Conservation (phyloP, 2,888 invertebrate genomes). For the Cephus spinipes region DNA sequence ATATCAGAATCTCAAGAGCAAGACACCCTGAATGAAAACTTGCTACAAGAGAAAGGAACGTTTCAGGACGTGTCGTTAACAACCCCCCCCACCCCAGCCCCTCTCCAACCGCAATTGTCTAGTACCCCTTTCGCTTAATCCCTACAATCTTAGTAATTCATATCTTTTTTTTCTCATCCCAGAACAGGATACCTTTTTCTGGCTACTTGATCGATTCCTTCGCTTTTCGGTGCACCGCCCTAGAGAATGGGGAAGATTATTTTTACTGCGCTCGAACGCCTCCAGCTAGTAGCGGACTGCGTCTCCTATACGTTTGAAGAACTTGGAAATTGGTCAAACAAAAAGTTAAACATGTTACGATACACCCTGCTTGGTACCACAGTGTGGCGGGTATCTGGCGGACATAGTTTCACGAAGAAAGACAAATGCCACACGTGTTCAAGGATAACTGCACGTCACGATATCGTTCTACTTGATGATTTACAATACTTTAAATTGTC, state of each 20-base stretch:
- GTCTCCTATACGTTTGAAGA: background rate
- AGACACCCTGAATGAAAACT: conserved; percentile 19
- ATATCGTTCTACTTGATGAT: background rate
- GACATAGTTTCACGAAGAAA: background rate
- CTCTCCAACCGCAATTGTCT: background rate
- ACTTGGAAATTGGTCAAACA: too few species aligned
- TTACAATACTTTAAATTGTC: background rate
- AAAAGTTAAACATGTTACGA: background rate
- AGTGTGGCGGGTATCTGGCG: background rate
- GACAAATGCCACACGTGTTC: background rate
- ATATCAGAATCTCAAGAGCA: conserved; percentile 12
- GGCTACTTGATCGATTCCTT: background rate
- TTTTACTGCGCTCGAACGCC: background rate
- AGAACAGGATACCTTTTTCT: background rate
- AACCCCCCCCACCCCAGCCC: background rate
- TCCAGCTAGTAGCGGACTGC: background rate
- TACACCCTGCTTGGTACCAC: background rate
- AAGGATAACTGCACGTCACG: background rate
- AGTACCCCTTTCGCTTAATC: background rate
- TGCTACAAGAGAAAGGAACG: conserved; percentile 16
- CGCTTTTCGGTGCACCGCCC: background rate
- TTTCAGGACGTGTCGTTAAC: conserved; percentile 30
- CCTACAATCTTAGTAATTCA: background rate
- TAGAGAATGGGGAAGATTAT: background rate
- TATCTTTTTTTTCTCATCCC: background rate